A percentile compares a stretch with the other conserved stretches of the same genome.
phyloP scores from a whole-genome alignment of 2,113 vertebrate genomes.

The Lepus americanus region DNA sequence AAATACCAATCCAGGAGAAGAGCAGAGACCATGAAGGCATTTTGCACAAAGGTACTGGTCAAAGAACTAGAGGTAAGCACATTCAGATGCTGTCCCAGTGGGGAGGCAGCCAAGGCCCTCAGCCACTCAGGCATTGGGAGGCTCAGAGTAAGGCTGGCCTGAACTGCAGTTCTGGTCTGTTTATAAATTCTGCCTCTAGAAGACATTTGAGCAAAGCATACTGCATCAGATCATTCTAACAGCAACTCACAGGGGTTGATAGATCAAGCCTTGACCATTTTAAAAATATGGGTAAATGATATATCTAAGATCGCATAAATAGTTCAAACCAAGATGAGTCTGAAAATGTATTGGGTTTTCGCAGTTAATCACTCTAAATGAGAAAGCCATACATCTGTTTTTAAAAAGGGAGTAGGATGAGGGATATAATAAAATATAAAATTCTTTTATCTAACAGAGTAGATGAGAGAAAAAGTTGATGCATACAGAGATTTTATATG shows the following conservation, averaged over 20 bases:
- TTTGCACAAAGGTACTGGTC: not conserved
- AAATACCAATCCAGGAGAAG: not conserved
- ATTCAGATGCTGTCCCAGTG: not conserved
- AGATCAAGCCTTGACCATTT: conserved; percentile 56
- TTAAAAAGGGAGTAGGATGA: not conserved
- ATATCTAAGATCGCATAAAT: not conserved
- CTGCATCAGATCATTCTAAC: not conserved
- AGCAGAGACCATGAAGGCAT: not conserved
- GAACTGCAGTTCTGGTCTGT: not conserved
- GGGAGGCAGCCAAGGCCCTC: not conserved
- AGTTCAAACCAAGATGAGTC: not conserved
- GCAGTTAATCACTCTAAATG: not conserved
- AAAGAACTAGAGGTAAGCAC: not conserved
- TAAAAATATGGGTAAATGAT: conserved; percentile 54
- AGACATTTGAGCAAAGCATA: not conserved
- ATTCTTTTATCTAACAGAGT: not conserved
- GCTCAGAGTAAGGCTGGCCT: not conserved
- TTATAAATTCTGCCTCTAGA: conserved; percentile 11
- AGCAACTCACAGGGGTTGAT: conserved; percentile 7
- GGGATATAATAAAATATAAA: not conserved
- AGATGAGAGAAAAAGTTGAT: conserved; percentile 1
- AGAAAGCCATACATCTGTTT: conserved; percentile 38
- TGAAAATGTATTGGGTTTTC: conserved; percentile 44
- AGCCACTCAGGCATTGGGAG: not conserved
- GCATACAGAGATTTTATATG: not conserved